Evolutionary conservation across 1,140 invertebrate genomes (phyloP).

Genomic region (Drosophila pseudoobscura): DNA sequence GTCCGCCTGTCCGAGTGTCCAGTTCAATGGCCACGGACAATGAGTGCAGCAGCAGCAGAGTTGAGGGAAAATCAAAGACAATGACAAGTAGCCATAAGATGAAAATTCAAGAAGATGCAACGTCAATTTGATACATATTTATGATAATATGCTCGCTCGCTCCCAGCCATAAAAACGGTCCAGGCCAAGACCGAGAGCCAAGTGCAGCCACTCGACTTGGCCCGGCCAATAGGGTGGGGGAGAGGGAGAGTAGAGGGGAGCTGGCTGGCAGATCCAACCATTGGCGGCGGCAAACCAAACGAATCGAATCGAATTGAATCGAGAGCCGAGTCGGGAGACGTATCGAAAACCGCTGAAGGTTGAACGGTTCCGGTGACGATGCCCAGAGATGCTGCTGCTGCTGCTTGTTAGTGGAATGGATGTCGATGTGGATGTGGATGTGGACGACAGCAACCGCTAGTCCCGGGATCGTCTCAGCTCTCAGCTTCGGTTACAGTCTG

Average conservation of each 20-base stretch:
- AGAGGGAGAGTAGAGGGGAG: not conserved
- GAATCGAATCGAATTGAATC: conserved; percentile 43
- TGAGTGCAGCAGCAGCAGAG: conserved; percentile 33
- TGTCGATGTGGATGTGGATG: conserved; percentile 19
- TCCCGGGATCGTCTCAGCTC: conserved; percentile 20
- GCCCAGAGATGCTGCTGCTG: conserved; percentile 15
- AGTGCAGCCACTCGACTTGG: conserved; percentile 14
- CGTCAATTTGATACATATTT: conserved; percentile 82
- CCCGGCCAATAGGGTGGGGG: conserved; percentile 1
- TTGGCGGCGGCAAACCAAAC: conserved; percentile 67
- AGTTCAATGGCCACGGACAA: conserved; percentile 70
- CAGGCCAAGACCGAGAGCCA: not conserved
- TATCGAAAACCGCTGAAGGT: conserved; percentile 39
- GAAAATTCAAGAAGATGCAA: conserved; percentile 82
- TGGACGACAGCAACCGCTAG: conserved; percentile 62
- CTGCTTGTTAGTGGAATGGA: conserved; percentile 60
- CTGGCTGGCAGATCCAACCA: conserved; percentile 13
- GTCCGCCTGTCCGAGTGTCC: conserved; percentile 36
- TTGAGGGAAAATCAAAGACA: conserved; percentile 79
- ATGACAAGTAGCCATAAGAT: conserved; percentile 79
- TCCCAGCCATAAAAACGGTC: conserved; percentile 62
- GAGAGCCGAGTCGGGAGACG: conserved; percentile 4
- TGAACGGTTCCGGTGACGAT: conserved; percentile 60
- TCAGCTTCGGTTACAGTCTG: conserved; percentile 18
- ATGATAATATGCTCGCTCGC: conserved; percentile 73